Base-by-base conservation (phyloP, 2,888 invertebrate genomes). In the Coremacera marginata region DNA sequence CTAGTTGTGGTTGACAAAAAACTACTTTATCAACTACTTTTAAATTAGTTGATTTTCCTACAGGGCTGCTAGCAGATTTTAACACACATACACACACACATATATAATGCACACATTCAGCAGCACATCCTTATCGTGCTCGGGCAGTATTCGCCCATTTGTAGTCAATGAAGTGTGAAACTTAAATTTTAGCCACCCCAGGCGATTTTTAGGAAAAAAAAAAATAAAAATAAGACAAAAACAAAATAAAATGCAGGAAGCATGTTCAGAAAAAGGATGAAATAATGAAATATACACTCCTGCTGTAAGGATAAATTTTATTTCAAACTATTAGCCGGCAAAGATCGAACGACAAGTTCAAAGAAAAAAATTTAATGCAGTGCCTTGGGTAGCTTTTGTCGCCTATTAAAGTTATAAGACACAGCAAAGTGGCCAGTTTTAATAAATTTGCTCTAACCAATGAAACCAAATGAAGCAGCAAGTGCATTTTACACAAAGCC, bases 141-240 rank as follows among this genome's bases (percentile, higher is more conserved):
- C 60, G 37, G 22, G 25, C 57, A 71, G 60, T 57, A 57, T 60
- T 70, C 37, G 44, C 37, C 71, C 71, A 71, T 71, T 71, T 57
- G 57, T 71, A 71, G 14, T 37, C 71, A 60, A 60, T 71, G 71
- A 71, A 71, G 57, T 71, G 71, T 71, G 22, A 71, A 71, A 71
- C 71, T 60, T 31, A 70, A 52, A 27, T 70, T 52, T 55, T 11
- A 19, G 25, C 31, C 57, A 60, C 27, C 57, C 19, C 11, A 44
- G 44, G 44, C 44, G 44, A 44, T 44, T 60, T 27, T 60, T 27
- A 60, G 27, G 27, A 60, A 22, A 60, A 27, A 60, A 60, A 16
- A 0, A 60, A 60, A 11, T 27, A 9, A 8, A 60, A 27, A 60
- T 0, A 55, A 55, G 11, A 31, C 31, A 11, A 44, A 3, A 2